Evolutionary conservation across 2,113 vertebrate species (phyloP).

Genomic region (Alouatta palliata): DNA sequence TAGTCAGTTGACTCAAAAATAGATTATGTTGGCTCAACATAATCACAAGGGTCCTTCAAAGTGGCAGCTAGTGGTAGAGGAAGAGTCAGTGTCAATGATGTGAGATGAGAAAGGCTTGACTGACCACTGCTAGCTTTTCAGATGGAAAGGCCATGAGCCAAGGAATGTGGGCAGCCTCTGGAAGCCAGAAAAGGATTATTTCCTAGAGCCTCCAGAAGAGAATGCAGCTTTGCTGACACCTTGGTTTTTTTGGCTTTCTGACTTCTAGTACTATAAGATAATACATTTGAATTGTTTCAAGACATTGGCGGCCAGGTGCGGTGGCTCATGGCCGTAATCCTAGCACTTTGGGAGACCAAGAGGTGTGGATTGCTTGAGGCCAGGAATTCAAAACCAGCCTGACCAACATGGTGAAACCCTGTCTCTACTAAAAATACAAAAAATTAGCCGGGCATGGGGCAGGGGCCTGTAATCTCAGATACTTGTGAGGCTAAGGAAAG

Average conservation of each 20-base stretch:
- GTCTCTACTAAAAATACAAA: too few relatives aligned
- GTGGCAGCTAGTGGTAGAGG: not conserved
- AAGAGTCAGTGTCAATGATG: not conserved
- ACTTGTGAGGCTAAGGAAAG: too few relatives aligned
- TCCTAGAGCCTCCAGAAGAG: not conserved
- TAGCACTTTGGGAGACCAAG: too few relatives aligned
- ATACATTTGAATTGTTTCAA: not conserved
- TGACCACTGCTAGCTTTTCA: not conserved
- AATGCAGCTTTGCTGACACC: not conserved
- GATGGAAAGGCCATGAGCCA: not conserved
- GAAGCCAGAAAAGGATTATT: not conserved
- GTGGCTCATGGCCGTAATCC: too few relatives aligned
- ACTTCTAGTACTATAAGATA: not conserved
- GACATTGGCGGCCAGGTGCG: not conserved
- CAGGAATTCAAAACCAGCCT: too few relatives aligned
- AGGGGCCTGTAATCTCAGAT: too few relatives aligned
- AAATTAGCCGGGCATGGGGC: too few relatives aligned
- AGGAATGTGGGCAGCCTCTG: not conserved
- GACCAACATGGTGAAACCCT: too few relatives aligned
- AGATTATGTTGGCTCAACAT: not conserved
- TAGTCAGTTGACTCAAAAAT: not conserved
- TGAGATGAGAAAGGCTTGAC: not conserved
- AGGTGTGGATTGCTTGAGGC: too few relatives aligned
- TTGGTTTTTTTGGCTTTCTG: not conserved
- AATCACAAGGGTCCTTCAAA: not conserved